phyloP scores from a whole-genome alignment of 2,888 invertebrate species.

The Lottia gigantea region DNA sequence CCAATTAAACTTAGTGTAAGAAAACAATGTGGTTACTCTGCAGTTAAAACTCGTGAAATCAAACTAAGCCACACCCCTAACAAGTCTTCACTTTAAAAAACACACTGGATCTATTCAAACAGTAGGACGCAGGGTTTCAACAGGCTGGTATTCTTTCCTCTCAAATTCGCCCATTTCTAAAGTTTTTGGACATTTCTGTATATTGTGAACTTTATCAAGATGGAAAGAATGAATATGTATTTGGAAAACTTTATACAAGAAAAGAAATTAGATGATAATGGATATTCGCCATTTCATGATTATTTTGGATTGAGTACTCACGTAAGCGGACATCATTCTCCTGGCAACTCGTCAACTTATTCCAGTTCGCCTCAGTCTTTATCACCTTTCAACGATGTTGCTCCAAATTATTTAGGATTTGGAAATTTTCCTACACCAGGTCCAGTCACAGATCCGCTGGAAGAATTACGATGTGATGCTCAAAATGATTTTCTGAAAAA shows the following conservation, averaged over 20 bases:
- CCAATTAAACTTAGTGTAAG: background rate
- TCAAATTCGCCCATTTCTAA: conserved; percentile 9
- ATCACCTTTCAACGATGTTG: background rate
- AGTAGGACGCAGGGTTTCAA: conserved; percentile 7
- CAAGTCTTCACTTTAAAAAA: background rate
- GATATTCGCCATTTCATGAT: conserved; percentile 29
- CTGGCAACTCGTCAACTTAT: background rate
- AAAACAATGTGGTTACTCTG: background rate
- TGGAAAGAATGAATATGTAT: background rate
- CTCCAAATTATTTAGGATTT: background rate
- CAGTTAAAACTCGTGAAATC: background rate
- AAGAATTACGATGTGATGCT: conserved; percentile 10
- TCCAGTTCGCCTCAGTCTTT: background rate
- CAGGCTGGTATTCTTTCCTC: background rate
- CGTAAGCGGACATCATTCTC: background rate
- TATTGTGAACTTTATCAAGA: background rate
- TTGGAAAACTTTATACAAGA: conserved; percentile 8
- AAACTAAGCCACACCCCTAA: background rate
- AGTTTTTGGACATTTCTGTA: background rate
- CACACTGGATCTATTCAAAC: background rate
- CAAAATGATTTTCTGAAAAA: conserved; percentile 36
- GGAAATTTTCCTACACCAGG: background rate
- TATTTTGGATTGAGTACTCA: conserved; percentile 26
- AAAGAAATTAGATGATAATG: background rate
- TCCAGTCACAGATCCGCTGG: background rate